phyloP scores from a whole-genome alignment of 2,888 invertebrate species.

The Eupeodes luniger region DNA sequence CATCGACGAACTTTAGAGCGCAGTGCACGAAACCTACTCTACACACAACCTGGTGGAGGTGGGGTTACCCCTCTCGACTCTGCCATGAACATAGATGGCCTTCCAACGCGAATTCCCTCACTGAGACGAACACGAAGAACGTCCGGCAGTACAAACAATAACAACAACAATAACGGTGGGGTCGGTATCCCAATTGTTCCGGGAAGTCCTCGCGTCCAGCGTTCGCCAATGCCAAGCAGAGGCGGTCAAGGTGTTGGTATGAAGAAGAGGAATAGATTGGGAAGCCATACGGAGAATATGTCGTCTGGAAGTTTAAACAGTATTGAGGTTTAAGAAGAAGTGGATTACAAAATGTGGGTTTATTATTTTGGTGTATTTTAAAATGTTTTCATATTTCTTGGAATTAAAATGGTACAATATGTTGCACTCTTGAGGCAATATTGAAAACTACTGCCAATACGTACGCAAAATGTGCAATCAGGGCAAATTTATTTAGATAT shows the following conservation, averaged over 20 bases:
- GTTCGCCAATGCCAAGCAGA: slow-evolving; percentile 83
- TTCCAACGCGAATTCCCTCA: slow-evolving; percentile 82
- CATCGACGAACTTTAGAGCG: slow-evolving; percentile 82
- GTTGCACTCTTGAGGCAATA: background rate
- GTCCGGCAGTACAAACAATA: slow-evolving; percentile 79
- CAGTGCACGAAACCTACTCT: slow-evolving; percentile 81
- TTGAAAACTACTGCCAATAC: background rate
- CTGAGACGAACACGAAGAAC: slow-evolving; percentile 82
- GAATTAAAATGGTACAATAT: background rate
- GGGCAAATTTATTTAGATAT: background rate
- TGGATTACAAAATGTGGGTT: slow-evolving; percentile 14
- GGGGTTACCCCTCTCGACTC: slow-evolving; percentile 76
- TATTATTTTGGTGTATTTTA: slow-evolving; percentile 42
- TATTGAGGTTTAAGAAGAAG: slow-evolving; percentile 82
- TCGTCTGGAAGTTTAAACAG: slow-evolving; percentile 84
- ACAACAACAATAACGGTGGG: slow-evolving; percentile 79
- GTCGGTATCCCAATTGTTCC: slow-evolving; percentile 82
- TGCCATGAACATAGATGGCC: slow-evolving; percentile 79
- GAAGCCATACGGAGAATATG: slow-evolving; percentile 84
- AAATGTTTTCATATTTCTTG: slow-evolving; percentile 1
- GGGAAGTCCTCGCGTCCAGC: slow-evolving; percentile 83
- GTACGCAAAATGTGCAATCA: background rate
- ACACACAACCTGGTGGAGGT: slow-evolving; percentile 66
- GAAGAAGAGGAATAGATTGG: slow-evolving; percentile 83
- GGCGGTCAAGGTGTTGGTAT: slow-evolving; percentile 77